These are phyloP conservation scores for Engystomops pustulosus DNA, from an alignment of 2,113 vertebrate species.

Conservation along the genomic window DNA sequence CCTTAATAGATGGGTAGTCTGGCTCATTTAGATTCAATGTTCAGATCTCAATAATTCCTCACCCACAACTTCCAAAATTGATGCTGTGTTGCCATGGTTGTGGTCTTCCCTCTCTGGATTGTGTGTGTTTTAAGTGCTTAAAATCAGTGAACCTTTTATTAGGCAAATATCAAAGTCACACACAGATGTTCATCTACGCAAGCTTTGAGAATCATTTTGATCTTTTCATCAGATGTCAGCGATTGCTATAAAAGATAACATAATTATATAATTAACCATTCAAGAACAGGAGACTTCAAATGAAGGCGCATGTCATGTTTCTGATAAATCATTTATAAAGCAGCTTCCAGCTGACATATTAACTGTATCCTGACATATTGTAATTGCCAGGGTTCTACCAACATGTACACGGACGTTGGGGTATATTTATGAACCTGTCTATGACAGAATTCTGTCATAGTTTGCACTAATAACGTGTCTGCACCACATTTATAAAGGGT, in stretches of 20 bases:
- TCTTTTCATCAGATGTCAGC: constrained; percentile 46
- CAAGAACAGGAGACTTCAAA: too few relatives aligned
- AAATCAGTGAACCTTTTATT: constrained; percentile 55
- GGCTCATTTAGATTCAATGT: not conserved
- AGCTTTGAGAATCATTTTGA: constrained; percentile 45
- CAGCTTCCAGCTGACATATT: too few relatives aligned
- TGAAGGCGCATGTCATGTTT: too few relatives aligned
- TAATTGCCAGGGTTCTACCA: too few relatives aligned
- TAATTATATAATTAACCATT: constrained; percentile 7
- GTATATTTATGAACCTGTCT: too few relatives aligned
- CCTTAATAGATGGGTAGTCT: not conserved
- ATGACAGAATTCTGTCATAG: too few relatives aligned
- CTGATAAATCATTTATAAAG: too few relatives aligned
- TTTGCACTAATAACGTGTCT: too few relatives aligned
- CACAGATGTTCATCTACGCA: constrained; percentile 44
- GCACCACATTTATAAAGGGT: too few relatives aligned
- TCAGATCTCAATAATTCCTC: not conserved
- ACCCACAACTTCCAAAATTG: not conserved
- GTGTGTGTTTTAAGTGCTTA: constrained; percentile 43
- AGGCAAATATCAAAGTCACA: constrained; percentile 51
- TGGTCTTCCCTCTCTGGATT: constrained; percentile 13
- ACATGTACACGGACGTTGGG: too few relatives aligned
- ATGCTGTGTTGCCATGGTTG: constrained; percentile 46
- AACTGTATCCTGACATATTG: too few relatives aligned
- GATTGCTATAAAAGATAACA: constrained; percentile 8